phyloP scores from a whole-genome alignment of 2,113 vertebrate genomes.

The Cepphus grylle region DNA sequence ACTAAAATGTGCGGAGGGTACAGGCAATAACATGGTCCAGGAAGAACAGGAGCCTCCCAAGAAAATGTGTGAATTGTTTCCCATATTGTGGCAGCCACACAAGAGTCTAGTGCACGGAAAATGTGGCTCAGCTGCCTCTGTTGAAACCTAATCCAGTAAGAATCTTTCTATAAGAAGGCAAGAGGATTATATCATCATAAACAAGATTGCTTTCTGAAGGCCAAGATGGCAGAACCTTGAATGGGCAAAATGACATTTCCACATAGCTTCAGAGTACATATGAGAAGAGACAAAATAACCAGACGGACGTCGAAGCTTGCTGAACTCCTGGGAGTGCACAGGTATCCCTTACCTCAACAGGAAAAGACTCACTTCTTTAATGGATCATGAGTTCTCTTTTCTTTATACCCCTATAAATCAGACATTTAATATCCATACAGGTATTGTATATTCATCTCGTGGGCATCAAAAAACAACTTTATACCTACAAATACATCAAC shows the following conservation, averaged over 20 bases:
- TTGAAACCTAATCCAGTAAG: not conserved
- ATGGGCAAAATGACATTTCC: not conserved
- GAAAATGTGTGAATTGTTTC: conserved; percentile 14
- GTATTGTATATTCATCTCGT: not conserved
- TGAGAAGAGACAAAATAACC: not conserved
- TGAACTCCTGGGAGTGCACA: not conserved
- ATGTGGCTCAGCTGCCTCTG: not conserved
- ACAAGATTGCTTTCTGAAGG: not conserved
- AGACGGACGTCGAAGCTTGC: not conserved
- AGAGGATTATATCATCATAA: not conserved
- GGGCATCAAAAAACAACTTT: not conserved
- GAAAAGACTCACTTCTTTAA: not conserved
- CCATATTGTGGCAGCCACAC: not conserved
- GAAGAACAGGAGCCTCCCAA: not conserved
- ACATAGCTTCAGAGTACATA: not conserved
- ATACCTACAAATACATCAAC: not conserved
- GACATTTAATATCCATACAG: not conserved
- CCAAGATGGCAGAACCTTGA: not conserved
- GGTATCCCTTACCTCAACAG: not conserved
- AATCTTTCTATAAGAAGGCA: conserved; percentile 5
- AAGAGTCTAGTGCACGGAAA: not conserved
- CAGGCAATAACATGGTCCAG: not conserved
- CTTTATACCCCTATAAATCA: not conserved
- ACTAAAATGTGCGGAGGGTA: not conserved
- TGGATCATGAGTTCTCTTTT: not conserved